These are phyloP conservation scores for Epirrita christyi DNA, from an alignment of 2,888 invertebrate genomes.

Conservation along the genomic window DNA sequence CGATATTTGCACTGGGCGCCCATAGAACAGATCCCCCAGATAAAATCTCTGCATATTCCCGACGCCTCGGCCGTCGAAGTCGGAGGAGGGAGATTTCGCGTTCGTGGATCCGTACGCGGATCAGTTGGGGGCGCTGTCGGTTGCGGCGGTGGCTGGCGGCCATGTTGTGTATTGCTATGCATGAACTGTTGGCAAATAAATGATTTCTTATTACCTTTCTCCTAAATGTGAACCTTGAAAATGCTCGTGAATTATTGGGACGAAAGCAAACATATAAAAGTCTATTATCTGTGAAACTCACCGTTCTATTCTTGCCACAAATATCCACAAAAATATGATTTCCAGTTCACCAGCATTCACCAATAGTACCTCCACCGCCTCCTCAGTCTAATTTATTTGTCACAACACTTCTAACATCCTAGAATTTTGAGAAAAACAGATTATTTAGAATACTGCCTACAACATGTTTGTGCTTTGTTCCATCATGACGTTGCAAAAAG, in stretches of 20 bases:
- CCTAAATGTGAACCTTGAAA: background rate
- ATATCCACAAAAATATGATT: background rate
- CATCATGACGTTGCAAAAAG: background rate
- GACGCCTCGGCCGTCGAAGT: conserved; percentile 29
- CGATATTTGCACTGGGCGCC: conserved; percentile 61
- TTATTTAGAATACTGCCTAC: background rate
- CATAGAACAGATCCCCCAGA: conserved; percentile 72
- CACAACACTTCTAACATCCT: conserved; percentile 3
- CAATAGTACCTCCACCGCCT: conserved; percentile 3
- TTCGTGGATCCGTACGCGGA: conserved; percentile 26
- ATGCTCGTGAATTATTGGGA: background rate
- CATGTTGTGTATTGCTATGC: conserved; percentile 59
- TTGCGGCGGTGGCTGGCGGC: conserved; percentile 58
- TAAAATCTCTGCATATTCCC: conserved; percentile 63
- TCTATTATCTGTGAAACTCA: background rate
- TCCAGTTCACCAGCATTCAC: background rate
- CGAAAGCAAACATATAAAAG: background rate
- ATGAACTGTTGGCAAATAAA: conserved; percentile 44
- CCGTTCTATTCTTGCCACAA: background rate
- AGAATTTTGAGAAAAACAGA: background rate
- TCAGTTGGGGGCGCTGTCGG: conserved; percentile 48
- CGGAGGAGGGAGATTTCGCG: conserved; percentile 37
- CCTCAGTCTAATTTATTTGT: background rate
- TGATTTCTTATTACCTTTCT: background rate
- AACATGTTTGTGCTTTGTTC: conserved; percentile 9